Evolutionary conservation across 2,797 vertebrate species (phyloP).

Genomic region (Argya squamiceps): DNA sequence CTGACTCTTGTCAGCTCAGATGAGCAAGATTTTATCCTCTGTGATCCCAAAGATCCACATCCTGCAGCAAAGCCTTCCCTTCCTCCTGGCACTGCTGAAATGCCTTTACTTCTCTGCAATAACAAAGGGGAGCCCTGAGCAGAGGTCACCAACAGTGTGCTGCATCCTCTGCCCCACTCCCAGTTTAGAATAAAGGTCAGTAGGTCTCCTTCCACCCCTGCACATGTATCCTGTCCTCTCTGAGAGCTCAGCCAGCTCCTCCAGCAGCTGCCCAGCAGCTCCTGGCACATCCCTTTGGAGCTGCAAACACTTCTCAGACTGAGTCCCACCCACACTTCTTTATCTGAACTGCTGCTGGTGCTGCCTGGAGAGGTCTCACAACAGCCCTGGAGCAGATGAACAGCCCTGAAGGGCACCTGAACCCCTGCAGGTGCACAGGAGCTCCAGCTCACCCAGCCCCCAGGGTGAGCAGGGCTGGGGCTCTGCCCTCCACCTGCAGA

Average conservation of each 20-base stretch:
- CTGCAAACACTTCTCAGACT: not conserved
- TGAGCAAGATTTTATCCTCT: not conserved
- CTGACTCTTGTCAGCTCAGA: not conserved
- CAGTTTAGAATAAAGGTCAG: constrained; percentile 30
- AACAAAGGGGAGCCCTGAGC: not conserved
- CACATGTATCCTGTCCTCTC: not conserved
- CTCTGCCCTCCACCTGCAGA: not conserved
- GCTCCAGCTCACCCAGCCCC: not conserved
- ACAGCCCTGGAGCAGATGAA: not conserved
- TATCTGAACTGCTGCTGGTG: not conserved
- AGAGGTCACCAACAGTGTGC: not conserved
- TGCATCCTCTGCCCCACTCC: constrained; percentile 27
- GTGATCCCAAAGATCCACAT: not conserved
- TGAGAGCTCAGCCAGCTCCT: not conserved
- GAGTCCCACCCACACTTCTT: not conserved
- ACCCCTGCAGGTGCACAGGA: not conserved
- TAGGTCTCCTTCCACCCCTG: constrained; percentile 18
- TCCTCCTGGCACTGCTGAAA: not conserved
- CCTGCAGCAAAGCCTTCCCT: constrained; percentile 16
- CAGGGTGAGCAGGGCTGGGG: accelerated
- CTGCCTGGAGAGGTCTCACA: not conserved
- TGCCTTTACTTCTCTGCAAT: not conserved
- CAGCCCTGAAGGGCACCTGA: not conserved
- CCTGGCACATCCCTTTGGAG: not conserved
- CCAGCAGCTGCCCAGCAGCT: not conserved